Base-by-base conservation (phyloP, 2,888 invertebrate genomes). In the Hydrotaea diabolus region DNA sequence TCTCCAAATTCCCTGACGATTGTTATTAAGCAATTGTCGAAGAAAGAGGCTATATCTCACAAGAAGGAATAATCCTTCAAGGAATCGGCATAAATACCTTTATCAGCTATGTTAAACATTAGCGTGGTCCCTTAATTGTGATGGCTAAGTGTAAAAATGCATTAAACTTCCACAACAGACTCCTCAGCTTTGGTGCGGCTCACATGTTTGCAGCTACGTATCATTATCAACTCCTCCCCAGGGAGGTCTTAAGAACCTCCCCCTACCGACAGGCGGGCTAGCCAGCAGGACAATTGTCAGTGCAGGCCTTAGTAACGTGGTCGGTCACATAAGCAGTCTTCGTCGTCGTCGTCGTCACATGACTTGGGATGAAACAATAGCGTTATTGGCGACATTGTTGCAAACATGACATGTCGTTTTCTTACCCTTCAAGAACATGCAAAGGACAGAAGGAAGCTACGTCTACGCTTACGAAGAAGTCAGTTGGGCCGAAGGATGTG, bases 331-430 rank as follows among this genome's bases (percentile, higher is more conserved):
- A 53, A 71, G 74, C 64, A 75, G 19, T 15, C 15, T 8, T 72
- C 53, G 72, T 73, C 76, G 36, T 62, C 73, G 39, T 71, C 71
- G 80, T 31, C 31, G 31, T 31, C 31, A 64, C 62, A 55, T 23
- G 75, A 59, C 55, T 21, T 46, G 15, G 21, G 49, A 57, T 66
- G 69, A 76, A 82, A 82, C 79, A 85, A 82, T 82, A 78, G 49
- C 43, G 71, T 77, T 84, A 57, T 77, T 85, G 69, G 73, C 73
- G 69, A 79, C 53, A 82, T 85, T 85, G 85, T 79, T 79, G 76
- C 57, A 69, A 79, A 77, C 39, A 59, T 78, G 76, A 71, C 76
- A 82, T 78, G 31, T 77, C 78, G 62, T 77, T 81, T 74, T 77
- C 76, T 62, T 73, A 21, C 21, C 71, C 74, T 77, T 84, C 80